Base-by-base conservation (phyloP, 2,888 invertebrate genomes). In the Lampropteryx suffumata region DNA sequence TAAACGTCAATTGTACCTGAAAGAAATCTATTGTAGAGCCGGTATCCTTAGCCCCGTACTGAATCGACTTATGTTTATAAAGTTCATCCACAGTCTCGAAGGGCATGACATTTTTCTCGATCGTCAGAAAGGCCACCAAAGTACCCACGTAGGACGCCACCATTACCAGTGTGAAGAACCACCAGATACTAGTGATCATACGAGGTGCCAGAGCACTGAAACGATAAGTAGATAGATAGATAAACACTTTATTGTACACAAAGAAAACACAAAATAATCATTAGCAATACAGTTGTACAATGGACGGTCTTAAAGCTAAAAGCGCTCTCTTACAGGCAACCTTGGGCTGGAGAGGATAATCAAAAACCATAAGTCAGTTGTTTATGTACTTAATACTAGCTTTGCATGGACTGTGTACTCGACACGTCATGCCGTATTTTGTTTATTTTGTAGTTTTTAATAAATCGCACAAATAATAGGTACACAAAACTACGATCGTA, bases 1-100 rank as follows among this genome's bases (percentile, higher is more conserved):
- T n/a, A n/a, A n/a, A 3, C 4, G 17, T 17, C 2, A 17, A 17
- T 17, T 3, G 17, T 17, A 97, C 98, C 91, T 93, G 91, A 77
- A 99, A 99, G 73, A 98, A 99, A 26, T 92, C 92, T 47, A 92
- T 92, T 0, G 99, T 99, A 2, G 98, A 95, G 21, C 98, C 98
- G 26, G 91, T 92, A 0, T 65, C 76, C 67, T 97, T 95, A 0
- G 95, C 95, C 0, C 98, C 98, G 76, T 97, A 99, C 48, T 93
- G 84, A 48, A 99, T 97, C 24, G 92, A 92, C n/a, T 94, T 94
- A 63, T 95, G 95, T 1, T 92, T 91, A 0, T 94, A 94, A 28
- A 99, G 90, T 71, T 97, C 98, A 39, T 97, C 95, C 0, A 96
- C 95, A 48, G 92, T 94, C 60, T 94, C 91, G 50, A 96, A 95